Conservation (phyloP, 2,113 vertebrate species). For the Oreocharis arfaki region DNA sequence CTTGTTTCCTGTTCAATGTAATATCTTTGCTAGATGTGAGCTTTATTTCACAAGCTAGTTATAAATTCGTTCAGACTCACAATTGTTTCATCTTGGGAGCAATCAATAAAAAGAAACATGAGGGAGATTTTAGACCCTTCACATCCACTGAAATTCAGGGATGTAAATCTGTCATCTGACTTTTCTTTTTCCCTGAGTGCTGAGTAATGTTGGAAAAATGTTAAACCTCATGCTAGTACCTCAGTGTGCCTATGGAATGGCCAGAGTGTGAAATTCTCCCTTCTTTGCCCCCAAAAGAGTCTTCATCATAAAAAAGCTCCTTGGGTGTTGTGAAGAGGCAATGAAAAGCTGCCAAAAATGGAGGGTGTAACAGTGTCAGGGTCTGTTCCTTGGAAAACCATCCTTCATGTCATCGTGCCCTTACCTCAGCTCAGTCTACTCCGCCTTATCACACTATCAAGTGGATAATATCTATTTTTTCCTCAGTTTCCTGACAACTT, state of each 20-base stretch:
- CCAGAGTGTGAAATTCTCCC: background rate
- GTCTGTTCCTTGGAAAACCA: accelerated
- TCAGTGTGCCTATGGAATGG: background rate
- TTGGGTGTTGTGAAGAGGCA: background rate
- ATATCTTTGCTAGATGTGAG: constrained; percentile 61
- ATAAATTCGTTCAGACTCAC: constrained; percentile 47
- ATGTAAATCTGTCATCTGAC: constrained; percentile 28
- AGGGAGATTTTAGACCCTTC: constrained; percentile 51
- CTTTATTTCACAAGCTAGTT: constrained; percentile 61
- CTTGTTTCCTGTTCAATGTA: constrained; percentile 55
- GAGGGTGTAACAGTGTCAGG: background rate
- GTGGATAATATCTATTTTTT: background rate
- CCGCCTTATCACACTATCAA: background rate
- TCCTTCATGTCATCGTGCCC: background rate
- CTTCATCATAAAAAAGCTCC: background rate
- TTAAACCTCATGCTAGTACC: background rate
- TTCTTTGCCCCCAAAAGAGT: background rate
- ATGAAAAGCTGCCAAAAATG: background rate
- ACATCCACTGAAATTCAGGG: constrained; percentile 53
- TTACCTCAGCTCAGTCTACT: background rate
- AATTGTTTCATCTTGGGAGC: constrained; percentile 58
- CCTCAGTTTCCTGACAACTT: background rate
- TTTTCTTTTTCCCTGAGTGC: background rate
- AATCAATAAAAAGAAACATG: constrained; percentile 60
- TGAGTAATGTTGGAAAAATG: constrained; percentile 29